Conservation (phyloP, 2,888 invertebrate genomes). For the Clitarchus hookeri region DNA sequence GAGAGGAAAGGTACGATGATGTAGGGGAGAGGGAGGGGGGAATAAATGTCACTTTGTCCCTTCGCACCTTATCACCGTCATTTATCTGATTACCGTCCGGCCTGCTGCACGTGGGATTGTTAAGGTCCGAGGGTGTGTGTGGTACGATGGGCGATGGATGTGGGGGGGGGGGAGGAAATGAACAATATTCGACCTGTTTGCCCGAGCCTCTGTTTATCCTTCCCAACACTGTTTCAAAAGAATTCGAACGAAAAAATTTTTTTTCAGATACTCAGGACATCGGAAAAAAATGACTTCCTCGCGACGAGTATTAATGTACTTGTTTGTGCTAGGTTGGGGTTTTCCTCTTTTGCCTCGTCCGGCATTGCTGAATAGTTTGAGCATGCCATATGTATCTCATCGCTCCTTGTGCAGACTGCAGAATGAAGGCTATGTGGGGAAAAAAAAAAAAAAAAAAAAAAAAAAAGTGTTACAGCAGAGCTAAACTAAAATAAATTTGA, state of each 20-base stretch:
- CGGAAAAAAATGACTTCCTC: not conserved
- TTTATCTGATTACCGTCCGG: slow-evolving; percentile 19
- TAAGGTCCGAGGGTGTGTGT: not conserved
- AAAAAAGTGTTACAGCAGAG: too few species aligned
- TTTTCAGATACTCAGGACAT: not conserved
- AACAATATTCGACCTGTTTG: not conserved
- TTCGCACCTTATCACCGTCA: slow-evolving; percentile 12
- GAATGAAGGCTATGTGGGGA: too few species aligned
- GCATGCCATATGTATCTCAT: too few species aligned
- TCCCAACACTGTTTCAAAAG: not conserved
- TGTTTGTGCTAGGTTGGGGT: not conserved
- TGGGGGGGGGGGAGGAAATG: not conserved
- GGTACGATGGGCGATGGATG: too few species aligned
- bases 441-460: too few species aligned
- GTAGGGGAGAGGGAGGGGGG: not conserved
- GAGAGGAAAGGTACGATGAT: not conserved
- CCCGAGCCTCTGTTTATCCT: not conserved
- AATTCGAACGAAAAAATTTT: not conserved
- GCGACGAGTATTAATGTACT: not conserved
- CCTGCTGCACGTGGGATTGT: slow-evolving; percentile 16
- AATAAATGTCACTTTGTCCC: slow-evolving; percentile 4
- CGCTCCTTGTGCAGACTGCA: too few species aligned
- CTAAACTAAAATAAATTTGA: too few species aligned
- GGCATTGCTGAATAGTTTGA: too few species aligned
- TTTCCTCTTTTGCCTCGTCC: too few species aligned